Percentiles rank a stretch among this genome's conserved stretches.
phyloP scores from a whole-genome alignment of 2,113 vertebrate genomes.

The Anseranas semipalmata region DNA sequence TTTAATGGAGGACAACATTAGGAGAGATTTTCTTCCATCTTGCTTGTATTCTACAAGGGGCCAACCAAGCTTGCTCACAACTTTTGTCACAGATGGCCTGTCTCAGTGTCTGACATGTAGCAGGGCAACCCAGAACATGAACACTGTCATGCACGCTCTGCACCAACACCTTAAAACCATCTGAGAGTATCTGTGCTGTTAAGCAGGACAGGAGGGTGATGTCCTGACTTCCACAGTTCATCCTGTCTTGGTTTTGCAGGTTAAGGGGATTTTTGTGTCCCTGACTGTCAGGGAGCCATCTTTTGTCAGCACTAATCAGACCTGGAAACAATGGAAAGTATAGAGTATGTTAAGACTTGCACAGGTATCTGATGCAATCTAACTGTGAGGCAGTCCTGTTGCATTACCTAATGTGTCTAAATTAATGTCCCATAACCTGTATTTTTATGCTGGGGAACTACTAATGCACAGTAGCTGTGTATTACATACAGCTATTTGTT shows the following conservation, averaged over 20 bases:
- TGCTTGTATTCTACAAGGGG: not conserved
- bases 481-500: not conserved
- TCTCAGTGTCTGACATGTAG: not conserved
- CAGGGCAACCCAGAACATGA: not conserved
- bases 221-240: not conserved
- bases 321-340: constrained; percentile 9
- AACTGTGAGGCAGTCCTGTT: not conserved
- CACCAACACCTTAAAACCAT: not conserved
- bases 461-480: not conserved
- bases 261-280: not conserved
- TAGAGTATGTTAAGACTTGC: constrained; percentile 40
- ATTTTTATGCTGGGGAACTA: not conserved
- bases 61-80: not conserved
- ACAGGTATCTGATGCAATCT: constrained; percentile 37
- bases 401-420: not conserved
- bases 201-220: not conserved
- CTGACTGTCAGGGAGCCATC: not conserved
- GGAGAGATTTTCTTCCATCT: not conserved
- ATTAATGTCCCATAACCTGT: not conserved
- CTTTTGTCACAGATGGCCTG: not conserved
- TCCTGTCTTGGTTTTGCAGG: not conserved
- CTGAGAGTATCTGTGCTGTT: not conserved
- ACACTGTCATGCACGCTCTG: not conserved
- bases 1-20: not conserved
- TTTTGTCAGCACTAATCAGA: not conserved